A percentile compares a stretch with the other conserved stretches of the same genome.
phyloP scores from a whole-genome alignment of 1,140 invertebrate genomes.

The Odontomachus brunneus region DNA sequence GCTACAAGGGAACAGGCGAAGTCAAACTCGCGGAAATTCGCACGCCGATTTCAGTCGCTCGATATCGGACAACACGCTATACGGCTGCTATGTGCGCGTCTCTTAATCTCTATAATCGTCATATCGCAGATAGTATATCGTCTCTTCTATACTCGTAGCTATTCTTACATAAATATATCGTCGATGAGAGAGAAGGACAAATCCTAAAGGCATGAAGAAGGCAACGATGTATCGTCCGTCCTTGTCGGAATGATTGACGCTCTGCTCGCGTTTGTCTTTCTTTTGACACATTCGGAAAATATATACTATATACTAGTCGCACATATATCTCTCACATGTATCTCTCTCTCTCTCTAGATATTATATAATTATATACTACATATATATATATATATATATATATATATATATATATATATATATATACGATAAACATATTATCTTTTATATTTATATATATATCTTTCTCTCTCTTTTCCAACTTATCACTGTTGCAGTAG shows the following conservation, averaged over 20 bases:
- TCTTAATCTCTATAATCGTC: constrained; percentile 10
- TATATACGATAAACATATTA: not conserved
- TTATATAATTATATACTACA: constrained; percentile 31
- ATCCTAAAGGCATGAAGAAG: constrained; percentile 16
- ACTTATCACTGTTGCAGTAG: constrained; percentile 50
- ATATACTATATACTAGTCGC: constrained; percentile 5
- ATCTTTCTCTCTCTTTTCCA: not conserved
- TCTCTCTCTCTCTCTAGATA: not conserved
- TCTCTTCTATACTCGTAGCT: constrained; percentile 8
- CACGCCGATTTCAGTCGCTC: not conserved
- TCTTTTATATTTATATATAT: not conserved
- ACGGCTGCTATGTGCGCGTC: not conserved
- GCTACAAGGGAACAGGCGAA: too few relatives aligned
- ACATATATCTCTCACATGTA: constrained; percentile 14
- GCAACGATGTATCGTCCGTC: not conserved
- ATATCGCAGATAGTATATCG: constrained; percentile 43
- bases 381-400: constrained; percentile 25
- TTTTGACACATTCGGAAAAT: not conserved
- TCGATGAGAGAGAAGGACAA: not conserved
- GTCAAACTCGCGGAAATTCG: not conserved
- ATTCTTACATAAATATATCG: constrained; percentile 44
- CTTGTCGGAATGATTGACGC: constrained; percentile 5
- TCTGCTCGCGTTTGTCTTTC: not conserved
- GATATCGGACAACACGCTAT: constrained; percentile 6
- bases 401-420: not conserved